Evolutionary conservation across 2,797 vertebrate species (phyloP), one percentile per base, ranked within the genome.

Genomic region (Coendou prehensilis): DNA sequence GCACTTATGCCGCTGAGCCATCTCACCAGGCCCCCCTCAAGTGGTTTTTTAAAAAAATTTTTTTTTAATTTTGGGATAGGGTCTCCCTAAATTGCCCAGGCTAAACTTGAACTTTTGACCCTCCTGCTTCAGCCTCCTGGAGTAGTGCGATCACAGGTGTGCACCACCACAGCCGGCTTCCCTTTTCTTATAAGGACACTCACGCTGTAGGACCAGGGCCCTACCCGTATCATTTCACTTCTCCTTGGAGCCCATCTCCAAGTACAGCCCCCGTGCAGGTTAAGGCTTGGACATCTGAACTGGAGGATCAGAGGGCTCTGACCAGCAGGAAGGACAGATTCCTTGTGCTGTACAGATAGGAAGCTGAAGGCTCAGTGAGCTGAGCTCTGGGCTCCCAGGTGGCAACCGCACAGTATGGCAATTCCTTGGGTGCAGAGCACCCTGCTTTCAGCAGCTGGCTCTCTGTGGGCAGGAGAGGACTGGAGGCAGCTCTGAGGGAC

Each of bases 371-470:
- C 17, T 56, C 45, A 4, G 2, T 17, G 82, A 61, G 17, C 61
- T 45, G 50, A 78, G 17, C 59, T 79, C 76, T 2, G n/a, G 33
- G 17, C 22, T 22, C 18, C 0, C 0, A n/a, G 1, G 17, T 75
- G 18, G 57, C 2, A 22, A n/a, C 4, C 14, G 23, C 37, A 4
- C 17, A 9, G 17, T 0, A 1, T 28, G 2, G 15, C 0, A 14
- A 23, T 45, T 45, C 0, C 37, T 18, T 23, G 56, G 9, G 15
- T 69, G 20, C 15, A 0, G 3, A 0, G 22, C 45, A 33, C 28
- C 63, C 41, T 9, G 20, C 54, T 22, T 22, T 83, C 22, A 14
- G 79, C 5, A 10, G 10, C 54, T 26, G 45, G 5, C 41, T 50
- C 17, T 41, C 5, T 28, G 61, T 13, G 33, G 45, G 9, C 23